Evolutionary conservation across 1,140 invertebrate genomes (phyloP).

Genomic region (Bombus sibiricus): DNA sequence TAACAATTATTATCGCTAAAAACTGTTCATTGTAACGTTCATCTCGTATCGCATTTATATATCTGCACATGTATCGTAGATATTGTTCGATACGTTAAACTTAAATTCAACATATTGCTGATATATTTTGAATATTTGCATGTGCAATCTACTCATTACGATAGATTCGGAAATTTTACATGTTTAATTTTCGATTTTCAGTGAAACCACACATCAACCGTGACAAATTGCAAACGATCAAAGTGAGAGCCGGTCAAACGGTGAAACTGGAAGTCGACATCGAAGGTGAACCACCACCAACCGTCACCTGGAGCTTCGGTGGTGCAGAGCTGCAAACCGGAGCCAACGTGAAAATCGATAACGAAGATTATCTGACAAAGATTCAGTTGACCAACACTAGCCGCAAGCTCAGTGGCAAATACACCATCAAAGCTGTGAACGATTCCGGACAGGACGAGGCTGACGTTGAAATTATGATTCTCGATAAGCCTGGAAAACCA

Average conservation of each 20-base stretch:
- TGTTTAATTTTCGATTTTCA: conserved; percentile 74
- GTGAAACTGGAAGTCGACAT: conserved; percentile 97
- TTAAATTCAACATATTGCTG: too few relatives aligned
- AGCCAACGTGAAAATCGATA: conserved; percentile 90
- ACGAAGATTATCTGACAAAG: conserved; percentile 97
- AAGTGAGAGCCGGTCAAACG: conserved; percentile 94
- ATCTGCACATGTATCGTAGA: too few relatives aligned
- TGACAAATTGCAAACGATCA: conserved; percentile 94
- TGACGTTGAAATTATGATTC: conserved; percentile 95
- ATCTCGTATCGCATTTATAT: too few relatives aligned
- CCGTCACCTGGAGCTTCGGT: conserved; percentile 93
- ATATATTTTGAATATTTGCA: too few relatives aligned
- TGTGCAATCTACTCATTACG: too few relatives aligned
- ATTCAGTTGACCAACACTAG: conserved; percentile 91
- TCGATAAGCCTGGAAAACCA: conserved; percentile 97
- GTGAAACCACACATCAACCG: conserved; percentile 96
- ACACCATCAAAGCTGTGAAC: conserved; percentile 96
- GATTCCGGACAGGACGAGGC: conserved; percentile 96
- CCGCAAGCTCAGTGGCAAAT: conserved; percentile 94
- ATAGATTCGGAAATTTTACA: too few relatives aligned
- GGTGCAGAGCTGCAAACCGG: conserved; percentile 86
- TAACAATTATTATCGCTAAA: too few relatives aligned
- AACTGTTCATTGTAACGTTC: too few relatives aligned
- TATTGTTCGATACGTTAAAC: too few relatives aligned
- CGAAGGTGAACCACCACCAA: conserved; percentile 97